These are phyloP conservation scores for Hydrophis major DNA, from an alignment of 2,797 vertebrate genomes.

Conservation along the genomic window DNA sequence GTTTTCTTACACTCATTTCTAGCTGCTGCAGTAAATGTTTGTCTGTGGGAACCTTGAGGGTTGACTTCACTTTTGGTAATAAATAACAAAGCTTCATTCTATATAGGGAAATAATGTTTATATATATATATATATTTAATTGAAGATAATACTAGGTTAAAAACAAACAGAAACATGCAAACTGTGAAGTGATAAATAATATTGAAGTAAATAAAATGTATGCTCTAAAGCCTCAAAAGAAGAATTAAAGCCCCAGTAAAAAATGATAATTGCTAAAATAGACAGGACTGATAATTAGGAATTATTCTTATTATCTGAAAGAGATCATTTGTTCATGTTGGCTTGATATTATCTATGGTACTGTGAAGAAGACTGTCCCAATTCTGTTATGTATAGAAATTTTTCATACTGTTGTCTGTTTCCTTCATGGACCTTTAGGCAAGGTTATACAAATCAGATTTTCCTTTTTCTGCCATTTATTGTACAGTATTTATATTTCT, in stretches of 20 bases:
- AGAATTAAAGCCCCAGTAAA: neutral
- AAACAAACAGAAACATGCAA: neutral
- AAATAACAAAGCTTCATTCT: constrained; percentile 90
- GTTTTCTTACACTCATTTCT: constrained; percentile 88
- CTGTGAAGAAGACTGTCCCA: neutral
- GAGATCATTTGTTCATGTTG: neutral
- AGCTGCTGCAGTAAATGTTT: constrained; percentile 91
- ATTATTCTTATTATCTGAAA: neutral
- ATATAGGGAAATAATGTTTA: constrained; percentile 15
- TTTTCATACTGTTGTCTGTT: neutral
- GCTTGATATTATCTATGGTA: neutral
- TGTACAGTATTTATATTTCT: neutral
- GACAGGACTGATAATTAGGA: neutral
- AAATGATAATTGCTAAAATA: neutral
- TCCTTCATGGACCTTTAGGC: neutral
- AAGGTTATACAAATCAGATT: neutral
- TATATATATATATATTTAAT: no score
- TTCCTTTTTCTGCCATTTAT: neutral
- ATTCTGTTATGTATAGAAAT: neutral
- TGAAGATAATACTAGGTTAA: neutral
- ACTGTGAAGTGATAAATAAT: neutral
- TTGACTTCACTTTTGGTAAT: constrained; percentile 87
- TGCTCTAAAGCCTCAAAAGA: neutral
- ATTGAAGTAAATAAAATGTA: constrained; percentile 7
- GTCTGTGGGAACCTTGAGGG: constrained; percentile 85